Percentiles rank a stretch among this genome's conserved stretches.
Conservation (phyloP, 2,888 invertebrate genomes). For the Hoplodrina blanda region DNA sequence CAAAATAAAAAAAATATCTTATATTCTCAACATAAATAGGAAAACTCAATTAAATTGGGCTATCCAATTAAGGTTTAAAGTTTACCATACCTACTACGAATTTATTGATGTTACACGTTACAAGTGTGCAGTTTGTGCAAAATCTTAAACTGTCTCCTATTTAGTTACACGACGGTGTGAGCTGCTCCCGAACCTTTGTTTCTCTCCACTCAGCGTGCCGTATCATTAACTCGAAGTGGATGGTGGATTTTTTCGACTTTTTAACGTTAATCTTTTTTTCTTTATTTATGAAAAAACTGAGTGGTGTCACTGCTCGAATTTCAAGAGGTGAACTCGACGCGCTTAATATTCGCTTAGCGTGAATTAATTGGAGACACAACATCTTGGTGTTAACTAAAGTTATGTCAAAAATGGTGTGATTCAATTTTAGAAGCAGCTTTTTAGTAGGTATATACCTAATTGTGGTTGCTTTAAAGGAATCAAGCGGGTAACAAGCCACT, state of each 20-base stretch:
- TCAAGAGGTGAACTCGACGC: slow-evolving; percentile 75
- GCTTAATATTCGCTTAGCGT: slow-evolving; percentile 77
- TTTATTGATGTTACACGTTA: too few relatives aligned
- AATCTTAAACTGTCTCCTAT: neutral
- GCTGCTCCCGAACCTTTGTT: slow-evolving; percentile 83
- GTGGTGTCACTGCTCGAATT: slow-evolving; percentile 85
- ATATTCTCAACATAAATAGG: too few relatives aligned
- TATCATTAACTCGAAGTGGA: slow-evolving; percentile 91
- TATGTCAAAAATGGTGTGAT: slow-evolving; percentile 1
- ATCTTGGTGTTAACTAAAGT: slow-evolving; percentile 16
- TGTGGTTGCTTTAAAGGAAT: too few relatives aligned
- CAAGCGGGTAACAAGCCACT: too few relatives aligned
- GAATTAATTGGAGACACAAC: slow-evolving; percentile 75
- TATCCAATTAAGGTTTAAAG: too few relatives aligned
- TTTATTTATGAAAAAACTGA: slow-evolving; percentile 84
- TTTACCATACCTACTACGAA: too few relatives aligned
- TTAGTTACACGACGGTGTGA: slow-evolving; percentile 77
- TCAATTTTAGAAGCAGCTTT: too few relatives aligned
- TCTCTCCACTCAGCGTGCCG: slow-evolving; percentile 88
- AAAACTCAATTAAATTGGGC: too few relatives aligned
- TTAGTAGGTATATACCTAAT: too few relatives aligned
- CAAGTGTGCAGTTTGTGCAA: too few relatives aligned
- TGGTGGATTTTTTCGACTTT: slow-evolving; percentile 85
- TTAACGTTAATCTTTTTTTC: slow-evolving; percentile 87
- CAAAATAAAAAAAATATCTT: too few relatives aligned